Evolutionary conservation across 2,797 vertebrate species (phyloP).

Genomic region (Acrossocheilus wenchowensis): DNA sequence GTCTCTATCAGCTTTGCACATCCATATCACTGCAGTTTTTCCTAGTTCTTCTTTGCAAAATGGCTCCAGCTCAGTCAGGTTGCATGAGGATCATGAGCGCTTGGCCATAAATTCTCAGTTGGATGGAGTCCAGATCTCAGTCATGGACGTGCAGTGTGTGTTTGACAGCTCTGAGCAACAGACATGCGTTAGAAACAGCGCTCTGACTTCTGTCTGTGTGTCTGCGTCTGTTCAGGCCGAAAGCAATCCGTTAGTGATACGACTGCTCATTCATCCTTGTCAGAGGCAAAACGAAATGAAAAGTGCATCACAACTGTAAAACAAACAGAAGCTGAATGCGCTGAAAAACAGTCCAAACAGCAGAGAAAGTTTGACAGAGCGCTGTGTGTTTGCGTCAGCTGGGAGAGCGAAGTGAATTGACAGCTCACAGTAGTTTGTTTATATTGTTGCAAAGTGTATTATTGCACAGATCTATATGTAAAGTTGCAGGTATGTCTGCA

Average conservation of each 20-base stretch:
- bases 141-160: background rate
- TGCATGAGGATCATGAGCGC: background rate
- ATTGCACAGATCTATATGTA: background rate
- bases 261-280: conserved; percentile 18
- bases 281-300: background rate
- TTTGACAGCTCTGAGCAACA: conserved; percentile 14
- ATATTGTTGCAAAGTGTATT: background rate
- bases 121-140: conserved; percentile 1
- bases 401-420: background rate
- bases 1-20: conserved; percentile 1
- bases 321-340: background rate
- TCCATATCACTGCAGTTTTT: background rate
- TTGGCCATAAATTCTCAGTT: background rate
- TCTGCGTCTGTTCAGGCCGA: conserved; percentile 1
- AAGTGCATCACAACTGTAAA: background rate
- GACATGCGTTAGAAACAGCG: background rate
- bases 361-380: background rate
- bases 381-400: background rate
- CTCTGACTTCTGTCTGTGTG: conserved; percentile 12
- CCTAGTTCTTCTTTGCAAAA: background rate
- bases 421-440: background rate
- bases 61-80: background rate
- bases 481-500: background rate
- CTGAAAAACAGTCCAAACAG: background rate
- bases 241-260: conserved; percentile 17